These are phyloP conservation scores for Cosmia trapezina DNA, from an alignment of 2,888 invertebrate genomes.

Conservation along the genomic window DNA sequence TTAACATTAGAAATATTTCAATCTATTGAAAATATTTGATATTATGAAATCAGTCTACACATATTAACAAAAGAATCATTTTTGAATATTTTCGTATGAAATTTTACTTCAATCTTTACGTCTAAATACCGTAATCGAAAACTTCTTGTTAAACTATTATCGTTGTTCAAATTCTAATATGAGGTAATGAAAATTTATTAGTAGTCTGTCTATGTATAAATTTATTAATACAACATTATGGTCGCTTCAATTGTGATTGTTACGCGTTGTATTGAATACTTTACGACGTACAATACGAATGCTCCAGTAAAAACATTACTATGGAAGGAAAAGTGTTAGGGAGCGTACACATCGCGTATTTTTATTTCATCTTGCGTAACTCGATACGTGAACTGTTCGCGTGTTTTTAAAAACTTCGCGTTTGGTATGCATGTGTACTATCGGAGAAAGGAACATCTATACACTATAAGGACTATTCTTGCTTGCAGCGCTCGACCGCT, in stretches of 20 bases:
- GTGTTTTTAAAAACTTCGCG: neutral
- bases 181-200: slow-evolving; percentile 36
- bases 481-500: too few relatives aligned
- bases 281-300: slow-evolving; percentile 5
- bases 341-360: neutral
- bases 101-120: slow-evolving; percentile 45
- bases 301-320: slow-evolving; percentile 2
- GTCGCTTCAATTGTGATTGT: slow-evolving; percentile 26
- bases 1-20: slow-evolving; percentile 29
- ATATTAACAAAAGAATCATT: slow-evolving; percentile 27
- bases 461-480: too few relatives aligned
- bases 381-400: neutral
- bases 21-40: slow-evolving; percentile 22
- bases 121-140: slow-evolving; percentile 39
- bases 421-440: neutral
- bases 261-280: slow-evolving; percentile 7
- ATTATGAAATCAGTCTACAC: slow-evolving; percentile 29
- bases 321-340: neutral
- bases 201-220: slow-evolving; percentile 28
- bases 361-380: neutral
- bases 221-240: slow-evolving; percentile 12
- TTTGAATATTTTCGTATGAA: slow-evolving; percentile 58
- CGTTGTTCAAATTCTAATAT: slow-evolving; percentile 61
- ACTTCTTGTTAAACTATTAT: slow-evolving; percentile 53
- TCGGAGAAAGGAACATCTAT: too few relatives aligned